These are phyloP conservation scores for Puma concolor DNA, from an alignment of 2,113 vertebrate genomes.

Conservation along the genomic window DNA sequence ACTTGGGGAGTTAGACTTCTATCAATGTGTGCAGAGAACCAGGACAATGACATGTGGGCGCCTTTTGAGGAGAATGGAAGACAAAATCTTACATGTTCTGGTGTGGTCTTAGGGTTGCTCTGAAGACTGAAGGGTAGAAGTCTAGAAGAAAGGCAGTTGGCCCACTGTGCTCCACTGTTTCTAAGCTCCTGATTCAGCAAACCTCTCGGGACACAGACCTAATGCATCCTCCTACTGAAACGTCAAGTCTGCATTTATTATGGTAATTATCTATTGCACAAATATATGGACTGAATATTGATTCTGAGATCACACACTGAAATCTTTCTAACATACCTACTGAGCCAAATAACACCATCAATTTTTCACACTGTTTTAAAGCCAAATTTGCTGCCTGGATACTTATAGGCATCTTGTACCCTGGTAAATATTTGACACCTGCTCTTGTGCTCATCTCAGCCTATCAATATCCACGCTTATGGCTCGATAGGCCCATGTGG, in stretches of 20 bases:
- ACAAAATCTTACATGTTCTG: background rate
- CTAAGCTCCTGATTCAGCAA: slow-evolving; percentile 32
- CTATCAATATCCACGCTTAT: background rate
- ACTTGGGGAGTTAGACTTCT: background rate
- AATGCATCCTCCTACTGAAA: slow-evolving; percentile 69
- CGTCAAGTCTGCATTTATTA: slow-evolving; percentile 71
- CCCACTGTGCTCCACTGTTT: slow-evolving; percentile 20
- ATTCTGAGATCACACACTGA: slow-evolving; percentile 67
- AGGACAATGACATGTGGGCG: background rate
- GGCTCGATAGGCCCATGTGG: background rate
- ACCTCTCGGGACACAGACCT: slow-evolving; percentile 53
- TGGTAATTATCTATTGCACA: slow-evolving; percentile 57
- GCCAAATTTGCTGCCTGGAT: slow-evolving; percentile 62
- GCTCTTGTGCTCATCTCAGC: background rate
- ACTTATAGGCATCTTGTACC: slow-evolving; percentile 56
- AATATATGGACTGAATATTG: slow-evolving; percentile 69
- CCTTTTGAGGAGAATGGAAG: slow-evolving; percentile 27
- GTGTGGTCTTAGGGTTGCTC: background rate
- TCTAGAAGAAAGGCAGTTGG: background rate
- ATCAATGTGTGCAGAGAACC: background rate
- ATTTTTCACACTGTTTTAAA: slow-evolving; percentile 76
- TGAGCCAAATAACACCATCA: slow-evolving; percentile 66
- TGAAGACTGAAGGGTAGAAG: background rate
- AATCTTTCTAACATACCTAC: slow-evolving; percentile 50
- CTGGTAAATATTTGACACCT: slow-evolving; percentile 64